phyloP scores from a whole-genome alignment of 2,888 invertebrate genomes.

The Alentia gelatinosa region DNA sequence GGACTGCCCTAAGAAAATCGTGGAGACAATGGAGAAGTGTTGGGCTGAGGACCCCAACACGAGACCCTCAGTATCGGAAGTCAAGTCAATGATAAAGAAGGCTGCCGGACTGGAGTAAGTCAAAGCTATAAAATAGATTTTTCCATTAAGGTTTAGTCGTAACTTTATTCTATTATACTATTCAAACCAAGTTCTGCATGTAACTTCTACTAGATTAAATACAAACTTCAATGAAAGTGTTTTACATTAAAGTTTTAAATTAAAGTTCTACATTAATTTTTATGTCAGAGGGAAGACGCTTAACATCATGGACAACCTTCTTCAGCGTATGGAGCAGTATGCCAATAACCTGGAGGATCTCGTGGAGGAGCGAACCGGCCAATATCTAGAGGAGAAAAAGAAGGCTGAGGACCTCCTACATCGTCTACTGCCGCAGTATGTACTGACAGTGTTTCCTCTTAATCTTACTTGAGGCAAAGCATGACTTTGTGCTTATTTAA shows the following conservation, averaged over 20 bases:
- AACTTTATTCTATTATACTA: too few relatives aligned
- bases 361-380: conserved; percentile 96
- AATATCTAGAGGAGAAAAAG: conserved; percentile 97
- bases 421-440: conserved; percentile 93
- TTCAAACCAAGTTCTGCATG: too few relatives aligned
- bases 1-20: conserved; percentile 44
- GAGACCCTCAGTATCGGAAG: conserved; percentile 85
- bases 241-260: too few relatives aligned
- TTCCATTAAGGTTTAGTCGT: too few relatives aligned
- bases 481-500: too few relatives aligned
- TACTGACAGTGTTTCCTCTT: too few relatives aligned
- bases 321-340: conserved; percentile 97
- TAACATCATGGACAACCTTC: conserved; percentile 92
- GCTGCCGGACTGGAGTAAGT: background rate
- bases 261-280: too few relatives aligned
- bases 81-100: conserved; percentile 2
- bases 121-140: too few relatives aligned
- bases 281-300: conserved; percentile 73
- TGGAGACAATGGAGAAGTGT: conserved; percentile 88
- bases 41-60: conserved; percentile 95
- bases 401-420: conserved; percentile 97
- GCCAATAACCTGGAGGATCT: conserved; percentile 97
- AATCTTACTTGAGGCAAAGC: too few relatives aligned
- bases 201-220: too few relatives aligned
- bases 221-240: too few relatives aligned